These are phyloP conservation scores for Exephanes ischioxanthus DNA, from an alignment of 2,888 invertebrate genomes.

Conservation along the genomic window DNA sequence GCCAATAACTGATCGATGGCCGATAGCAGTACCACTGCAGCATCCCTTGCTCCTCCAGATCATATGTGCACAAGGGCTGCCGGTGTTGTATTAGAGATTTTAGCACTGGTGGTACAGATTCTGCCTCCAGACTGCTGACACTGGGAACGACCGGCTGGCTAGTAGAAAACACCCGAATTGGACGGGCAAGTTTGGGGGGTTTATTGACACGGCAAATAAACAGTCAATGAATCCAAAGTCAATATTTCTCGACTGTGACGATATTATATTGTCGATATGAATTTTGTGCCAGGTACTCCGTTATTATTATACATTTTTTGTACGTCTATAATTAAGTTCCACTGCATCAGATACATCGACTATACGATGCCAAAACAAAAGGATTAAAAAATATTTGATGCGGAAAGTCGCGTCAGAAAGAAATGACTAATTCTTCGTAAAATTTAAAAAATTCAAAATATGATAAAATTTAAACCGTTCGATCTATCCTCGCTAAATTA, in stretches of 20 bases:
- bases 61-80: background rate
- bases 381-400: too few species aligned
- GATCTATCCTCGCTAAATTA: too few species aligned
- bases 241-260: conserved; percentile 39
- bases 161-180: conserved; percentile 53
- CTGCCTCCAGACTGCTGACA: background rate
- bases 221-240: conserved; percentile 36
- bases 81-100: conserved; percentile 13
- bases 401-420: too few species aligned
- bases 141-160: background rate
- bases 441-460: too few species aligned
- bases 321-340: background rate
- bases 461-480: too few species aligned
- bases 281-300: background rate
- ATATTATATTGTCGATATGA: conserved; percentile 5
- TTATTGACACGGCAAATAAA: conserved; percentile 52
- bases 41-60: background rate
- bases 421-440: too few species aligned
- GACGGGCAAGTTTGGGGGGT: conserved; percentile 5
- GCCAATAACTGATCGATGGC: conserved; percentile 2
- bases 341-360: background rate
- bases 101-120: conserved; percentile 4
- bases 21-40: background rate
- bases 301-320: background rate
- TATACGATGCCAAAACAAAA: too few species aligned